Evolutionary conservation across 2,888 invertebrate genomes (phyloP), one percentile per base, ranked within the genome.

Genomic region (Piscicola geometra): DNA sequence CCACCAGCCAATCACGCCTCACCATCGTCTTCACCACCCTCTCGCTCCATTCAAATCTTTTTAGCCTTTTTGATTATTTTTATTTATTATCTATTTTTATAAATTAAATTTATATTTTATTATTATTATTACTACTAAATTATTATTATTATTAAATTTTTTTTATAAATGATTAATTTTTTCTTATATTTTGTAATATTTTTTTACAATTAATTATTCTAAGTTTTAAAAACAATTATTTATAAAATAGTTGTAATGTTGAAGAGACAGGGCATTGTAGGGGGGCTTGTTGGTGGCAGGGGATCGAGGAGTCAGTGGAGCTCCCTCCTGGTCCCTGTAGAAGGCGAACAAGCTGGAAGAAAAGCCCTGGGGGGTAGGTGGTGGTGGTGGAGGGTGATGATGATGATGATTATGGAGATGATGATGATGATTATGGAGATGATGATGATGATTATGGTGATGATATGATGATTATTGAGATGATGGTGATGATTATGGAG

Each of bases 331-430:
- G 83, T 98, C 96, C 71, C 98, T 90, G 86, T 92, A 96, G 86
- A 98, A 99, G 0, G 97, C 98, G 86, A 93, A 99, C 47, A 99
- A 88, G 60, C 95, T 95, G 0, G 96, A 93, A 21, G 97, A 97
- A 87, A 99, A 98, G 0, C 97, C 98, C 86, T 86, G 80, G 3
- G 80, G 81, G 52, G 5, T 5, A 9, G 41, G 41, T 41, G 41
- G 5, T 5, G 41, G 15, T 5, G 41, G 41, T 41, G 66, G 71
- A 35, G 41, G 5, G 41, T 41, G 41, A 15, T 41, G 41, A 15
- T 9, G 5, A 15, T 41, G 41, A 15, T 41, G 41, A 15, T 5
- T 41, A 15, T 5, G 5, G 41, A 15, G 5, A 15, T 41, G 41
- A 41, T 41, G 41, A 9, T 5, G n/a, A n/a, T n/a, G n/a, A n/a